Evolutionary conservation across 2,797 vertebrate genomes (phyloP), one percentile per base, ranked within the genome.

Genomic region (Coilia nasus): DNA sequence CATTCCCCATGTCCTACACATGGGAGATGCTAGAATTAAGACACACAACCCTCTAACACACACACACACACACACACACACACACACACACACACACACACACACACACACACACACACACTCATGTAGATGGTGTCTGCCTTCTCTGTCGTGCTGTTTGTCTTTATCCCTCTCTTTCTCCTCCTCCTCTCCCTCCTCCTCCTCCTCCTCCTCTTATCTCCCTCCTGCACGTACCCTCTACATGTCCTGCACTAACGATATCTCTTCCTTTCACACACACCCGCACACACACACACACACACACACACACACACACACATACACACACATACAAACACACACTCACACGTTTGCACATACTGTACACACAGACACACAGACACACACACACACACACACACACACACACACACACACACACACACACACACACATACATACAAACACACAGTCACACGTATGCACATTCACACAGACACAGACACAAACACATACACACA

Each of bases 21-120:
- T 28, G 3, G 7, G 85, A 81, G 23, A 41, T 82, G 62, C 83
- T 31, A 64, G 82, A 19, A 56, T 25, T 82, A 31, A 44, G 71
- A 44, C 71, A n/a, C 17, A 78, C 15, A 21, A 15, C 71, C 31
- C 12, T 14, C 71, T 19, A 0, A 78, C 17, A 44, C 71, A 78
- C 35, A 54, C 50, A 54, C 50, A 54, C 50, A 54, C 50, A 54
- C 50, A 54, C 50, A 14, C 50, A 54, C 14, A 54, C 50, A 54
- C 50, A 10, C 50, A 54, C 50, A 54, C 50, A 54, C 50, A 54
- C 50, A 54, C 9, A 54, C 50, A 14, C 7, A 54, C 50, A 54
- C 50, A 54, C 50, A 54, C 50, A 54, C 50, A 54, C 50, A 10
- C 50, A 54, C 7, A 3, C 7, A 54, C 50, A 14, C 50, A 54